A percentile compares a stretch with the other conserved stretches of the same genome.
Conservation (phyloP, 2,113 vertebrate species). For the Xenus cinereus region DNA sequence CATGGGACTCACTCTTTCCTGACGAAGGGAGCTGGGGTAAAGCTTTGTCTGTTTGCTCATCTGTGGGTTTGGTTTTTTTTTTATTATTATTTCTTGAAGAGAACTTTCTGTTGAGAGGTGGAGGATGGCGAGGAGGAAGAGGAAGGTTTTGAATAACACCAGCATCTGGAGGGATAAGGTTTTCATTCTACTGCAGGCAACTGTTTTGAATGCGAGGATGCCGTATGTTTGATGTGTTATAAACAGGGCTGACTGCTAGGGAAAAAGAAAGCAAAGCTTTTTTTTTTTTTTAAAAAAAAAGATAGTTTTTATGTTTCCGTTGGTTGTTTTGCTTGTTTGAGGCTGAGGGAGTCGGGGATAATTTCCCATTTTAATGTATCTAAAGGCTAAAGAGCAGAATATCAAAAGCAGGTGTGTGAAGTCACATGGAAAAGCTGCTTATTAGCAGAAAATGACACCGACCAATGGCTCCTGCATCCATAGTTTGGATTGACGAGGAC, state of each 20-base stretch:
- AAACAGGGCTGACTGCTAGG: background rate
- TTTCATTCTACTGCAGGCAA: background rate
- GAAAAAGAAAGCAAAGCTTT: background rate
- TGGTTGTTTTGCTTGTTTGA: background rate
- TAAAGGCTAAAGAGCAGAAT: background rate
- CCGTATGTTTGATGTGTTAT: background rate
- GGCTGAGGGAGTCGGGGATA: background rate
- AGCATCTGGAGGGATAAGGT: background rate
- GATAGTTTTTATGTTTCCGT: background rate
- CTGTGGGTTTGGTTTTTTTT: background rate
- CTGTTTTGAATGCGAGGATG: background rate
- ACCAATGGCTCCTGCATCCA: rapidly evolving
- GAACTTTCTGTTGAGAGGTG: background rate
- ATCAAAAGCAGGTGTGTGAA: background rate
- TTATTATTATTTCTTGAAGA: background rate
- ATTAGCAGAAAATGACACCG: rapidly evolving
- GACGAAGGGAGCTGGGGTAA: background rate
- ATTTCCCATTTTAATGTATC: background rate
- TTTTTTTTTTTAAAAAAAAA: background rate
- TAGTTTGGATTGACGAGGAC: background rate
- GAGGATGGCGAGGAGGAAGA: background rate
- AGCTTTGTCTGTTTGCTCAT: background rate
- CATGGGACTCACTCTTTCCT: background rate
- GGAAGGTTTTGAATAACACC: background rate
- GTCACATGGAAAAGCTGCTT: background rate